Evolutionary conservation across 2,113 vertebrate species (phyloP).

Genomic region (Mesembrinibis cayennensis): DNA sequence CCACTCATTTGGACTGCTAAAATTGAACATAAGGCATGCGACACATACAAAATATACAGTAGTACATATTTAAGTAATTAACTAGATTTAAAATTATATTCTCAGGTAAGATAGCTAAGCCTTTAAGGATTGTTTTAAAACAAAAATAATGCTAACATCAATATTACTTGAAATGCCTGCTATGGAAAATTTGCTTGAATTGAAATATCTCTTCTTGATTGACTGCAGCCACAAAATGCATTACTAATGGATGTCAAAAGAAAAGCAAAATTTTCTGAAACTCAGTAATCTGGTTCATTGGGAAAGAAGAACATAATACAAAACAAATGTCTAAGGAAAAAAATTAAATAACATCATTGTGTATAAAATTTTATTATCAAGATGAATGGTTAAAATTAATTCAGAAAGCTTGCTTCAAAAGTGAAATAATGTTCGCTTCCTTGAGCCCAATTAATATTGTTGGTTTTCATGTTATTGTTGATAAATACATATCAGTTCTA

Average conservation of each 20-base stretch:
- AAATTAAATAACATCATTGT: background rate
- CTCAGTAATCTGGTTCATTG: background rate
- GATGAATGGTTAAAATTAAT: background rate
- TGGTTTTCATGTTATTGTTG: background rate
- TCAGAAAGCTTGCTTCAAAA: background rate
- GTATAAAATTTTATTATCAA: background rate
- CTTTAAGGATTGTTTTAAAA: background rate
- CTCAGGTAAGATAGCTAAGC: background rate
- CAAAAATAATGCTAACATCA: background rate
- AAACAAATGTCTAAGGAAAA: background rate
- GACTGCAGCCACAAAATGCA: background rate
- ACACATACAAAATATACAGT: background rate
- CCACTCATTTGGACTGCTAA: background rate
- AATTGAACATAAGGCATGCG: background rate
- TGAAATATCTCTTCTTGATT: background rate
- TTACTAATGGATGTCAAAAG: background rate
- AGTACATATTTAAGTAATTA: background rate
- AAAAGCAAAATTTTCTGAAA: background rate
- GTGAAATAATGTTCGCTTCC: background rate
- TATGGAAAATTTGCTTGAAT: background rate
- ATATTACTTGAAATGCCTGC: background rate
- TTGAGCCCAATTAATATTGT: background rate
- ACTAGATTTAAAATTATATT: background rate
- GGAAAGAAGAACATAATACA: background rate
- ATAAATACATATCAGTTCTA: background rate